phyloP scores from a whole-genome alignment of 2,888 invertebrate genomes.

The Blastobasis adustella region DNA sequence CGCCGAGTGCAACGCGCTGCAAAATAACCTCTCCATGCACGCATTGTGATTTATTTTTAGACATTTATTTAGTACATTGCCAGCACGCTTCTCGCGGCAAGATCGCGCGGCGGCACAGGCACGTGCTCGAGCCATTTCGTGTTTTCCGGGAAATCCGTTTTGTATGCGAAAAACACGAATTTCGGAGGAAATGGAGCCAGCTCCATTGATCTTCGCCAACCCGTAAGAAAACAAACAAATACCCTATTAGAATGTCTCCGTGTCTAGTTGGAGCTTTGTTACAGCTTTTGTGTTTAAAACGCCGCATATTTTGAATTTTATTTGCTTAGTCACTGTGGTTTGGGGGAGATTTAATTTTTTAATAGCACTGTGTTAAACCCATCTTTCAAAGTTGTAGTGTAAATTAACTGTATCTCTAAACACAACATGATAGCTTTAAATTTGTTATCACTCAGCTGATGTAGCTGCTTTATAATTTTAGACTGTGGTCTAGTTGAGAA shows the following conservation, averaged over 20 bases:
- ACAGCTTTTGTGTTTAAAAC: slow-evolving; percentile 26
- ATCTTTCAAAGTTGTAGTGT: too few relatives aligned
- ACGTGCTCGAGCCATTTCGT: slow-evolving; percentile 46
- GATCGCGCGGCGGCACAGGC: slow-evolving; percentile 37
- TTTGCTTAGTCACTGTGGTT: slow-evolving; percentile 1
- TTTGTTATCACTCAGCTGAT: too few relatives aligned
- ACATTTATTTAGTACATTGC: slow-evolving; percentile 62
- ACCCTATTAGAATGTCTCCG: slow-evolving; percentile 30
- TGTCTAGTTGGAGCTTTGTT: slow-evolving; percentile 31
- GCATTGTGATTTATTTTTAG: slow-evolving; percentile 69
- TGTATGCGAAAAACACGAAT: slow-evolving; percentile 29
- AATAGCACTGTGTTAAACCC: too few relatives aligned
- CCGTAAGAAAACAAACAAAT: slow-evolving; percentile 50
- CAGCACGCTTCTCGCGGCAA: slow-evolving; percentile 47
- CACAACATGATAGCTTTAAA: too few relatives aligned
- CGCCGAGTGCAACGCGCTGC: slow-evolving; percentile 26
- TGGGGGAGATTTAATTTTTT: too few relatives aligned
- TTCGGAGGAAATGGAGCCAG: slow-evolving; percentile 43
- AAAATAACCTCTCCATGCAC: slow-evolving; percentile 58
- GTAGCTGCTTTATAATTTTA: too few relatives aligned
- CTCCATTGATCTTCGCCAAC: slow-evolving; percentile 50
- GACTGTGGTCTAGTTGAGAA: too few relatives aligned
- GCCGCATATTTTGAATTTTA: background rate
- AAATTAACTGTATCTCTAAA: too few relatives aligned
- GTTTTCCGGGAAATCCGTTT: slow-evolving; percentile 24